Percentiles rank a stretch among this genome's conserved stretches.
These are phyloP conservation scores for Dromococcyx pavoninus DNA, from an alignment of 2,797 vertebrate genomes.

Conservation along the genomic window DNA sequence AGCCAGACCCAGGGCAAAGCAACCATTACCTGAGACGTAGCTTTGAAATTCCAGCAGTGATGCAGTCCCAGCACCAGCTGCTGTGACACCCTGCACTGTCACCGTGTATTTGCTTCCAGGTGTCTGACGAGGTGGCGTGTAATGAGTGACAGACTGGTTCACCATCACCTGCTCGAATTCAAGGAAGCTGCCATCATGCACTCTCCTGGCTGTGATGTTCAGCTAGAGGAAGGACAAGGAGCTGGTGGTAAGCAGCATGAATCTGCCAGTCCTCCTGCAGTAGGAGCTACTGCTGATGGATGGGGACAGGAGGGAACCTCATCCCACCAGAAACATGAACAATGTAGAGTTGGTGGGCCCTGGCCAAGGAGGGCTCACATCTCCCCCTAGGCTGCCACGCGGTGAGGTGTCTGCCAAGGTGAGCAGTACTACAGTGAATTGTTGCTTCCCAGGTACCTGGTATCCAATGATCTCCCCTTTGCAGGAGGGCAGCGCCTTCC, in stretches of 20 bases:
- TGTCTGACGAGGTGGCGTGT: background rate
- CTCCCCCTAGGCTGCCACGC: background rate
- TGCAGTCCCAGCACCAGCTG: background rate
- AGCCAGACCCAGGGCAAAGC: background rate
- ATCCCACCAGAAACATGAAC: background rate
- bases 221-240: constrained; percentile 11
- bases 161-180: background rate
- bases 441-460: background rate
- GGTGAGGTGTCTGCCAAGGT: background rate
- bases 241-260: background rate
- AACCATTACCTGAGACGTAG: background rate
- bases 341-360: background rate
- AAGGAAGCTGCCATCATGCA: background rate
- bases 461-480: background rate
- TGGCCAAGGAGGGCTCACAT: background rate
- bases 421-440: fast-evolving
- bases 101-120: constrained; percentile 6
- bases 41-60: background rate
- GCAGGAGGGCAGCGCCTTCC: background rate
- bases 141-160: constrained; percentile 25
- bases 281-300: background rate
- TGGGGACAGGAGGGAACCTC: background rate
- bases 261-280: background rate
- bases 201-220: constrained; percentile 11
- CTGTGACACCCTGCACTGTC: constrained; percentile 16